Percentiles rank a stretch among this genome's conserved stretches.
phyloP scores from a whole-genome alignment of 2,113 vertebrate genomes.

The Vidua macroura region DNA sequence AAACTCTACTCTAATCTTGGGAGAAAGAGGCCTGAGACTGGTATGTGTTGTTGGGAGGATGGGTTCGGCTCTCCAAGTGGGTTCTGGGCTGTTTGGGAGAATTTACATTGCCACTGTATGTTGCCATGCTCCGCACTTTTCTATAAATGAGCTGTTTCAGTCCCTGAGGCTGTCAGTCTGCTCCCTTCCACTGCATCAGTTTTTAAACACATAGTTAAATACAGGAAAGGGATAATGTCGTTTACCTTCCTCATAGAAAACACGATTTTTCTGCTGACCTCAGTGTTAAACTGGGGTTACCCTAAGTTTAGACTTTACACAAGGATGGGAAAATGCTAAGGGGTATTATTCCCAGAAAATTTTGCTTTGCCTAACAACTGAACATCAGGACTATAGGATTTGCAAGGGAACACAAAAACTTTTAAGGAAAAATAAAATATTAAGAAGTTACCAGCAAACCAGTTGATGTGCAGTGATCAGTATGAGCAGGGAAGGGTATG shows the following conservation, averaged over 20 bases:
- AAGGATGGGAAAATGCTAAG: not conserved
- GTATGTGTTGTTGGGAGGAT: rapidly evolving
- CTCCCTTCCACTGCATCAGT: not conserved
- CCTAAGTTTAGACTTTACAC: not conserved
- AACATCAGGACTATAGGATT: not conserved
- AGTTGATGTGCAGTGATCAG: conserved; percentile 1
- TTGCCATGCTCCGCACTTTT: not conserved
- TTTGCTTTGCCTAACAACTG: not conserved
- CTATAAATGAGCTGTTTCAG: not conserved
- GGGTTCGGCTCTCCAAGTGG: not conserved
- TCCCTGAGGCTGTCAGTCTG: not conserved
- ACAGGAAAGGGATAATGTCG: not conserved
- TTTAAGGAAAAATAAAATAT: not conserved
- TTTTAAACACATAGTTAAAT: not conserved
- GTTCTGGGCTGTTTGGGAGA: not conserved
- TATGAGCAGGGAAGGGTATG: not conserved
- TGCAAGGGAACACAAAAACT: not conserved
- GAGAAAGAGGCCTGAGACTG: not conserved
- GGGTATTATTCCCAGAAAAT: not conserved
- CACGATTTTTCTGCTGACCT: not conserved
- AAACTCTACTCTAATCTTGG: not conserved
- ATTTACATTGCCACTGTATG: not conserved
- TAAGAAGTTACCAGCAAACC: not conserved
- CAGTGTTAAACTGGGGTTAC: not conserved
- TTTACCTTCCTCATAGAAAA: not conserved